A percentile compares a stretch with the other conserved stretches of the same genome.
Evolutionary conservation across 2,888 invertebrate genomes (phyloP).

Genomic region (Thera obeliscata): DNA sequence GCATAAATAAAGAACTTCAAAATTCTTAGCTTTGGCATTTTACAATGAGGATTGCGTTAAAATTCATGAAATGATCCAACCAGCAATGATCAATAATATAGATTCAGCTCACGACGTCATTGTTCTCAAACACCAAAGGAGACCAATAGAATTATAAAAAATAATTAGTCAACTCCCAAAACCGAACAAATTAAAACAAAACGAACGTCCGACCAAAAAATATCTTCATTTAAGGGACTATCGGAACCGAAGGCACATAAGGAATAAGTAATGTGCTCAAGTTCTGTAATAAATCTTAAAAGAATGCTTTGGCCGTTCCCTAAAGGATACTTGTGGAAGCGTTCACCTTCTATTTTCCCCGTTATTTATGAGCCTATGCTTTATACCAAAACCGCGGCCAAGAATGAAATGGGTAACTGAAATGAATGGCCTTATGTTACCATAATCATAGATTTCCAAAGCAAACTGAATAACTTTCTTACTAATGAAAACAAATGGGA

Average conservation of each 20-base stretch:
- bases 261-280: conserved; percentile 83
- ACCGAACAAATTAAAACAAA: conserved; percentile 43
- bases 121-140: conserved; percentile 34
- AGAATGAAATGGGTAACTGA: conserved; percentile 82
- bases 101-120: conserved; percentile 39
- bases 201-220: conserved; percentile 56
- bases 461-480: conserved; percentile 62
- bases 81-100: conserved; percentile 22
- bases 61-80: conserved; percentile 17
- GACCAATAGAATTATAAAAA: conserved; percentile 36
- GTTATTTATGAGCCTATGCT: conserved; percentile 83
- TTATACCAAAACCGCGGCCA: conserved; percentile 80
- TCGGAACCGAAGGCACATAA: conserved; percentile 75
- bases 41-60: conserved; percentile 22
- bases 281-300: conserved; percentile 84
- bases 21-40: conserved; percentile 8
- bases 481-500: conserved; percentile 71
- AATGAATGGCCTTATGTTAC: conserved; percentile 76
- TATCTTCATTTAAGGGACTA: conserved; percentile 65
- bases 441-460: conserved; percentile 75
- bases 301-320: conserved; percentile 83
- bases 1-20: conserved; percentile 4
- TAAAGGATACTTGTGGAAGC: conserved; percentile 83
- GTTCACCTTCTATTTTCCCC: conserved; percentile 83
- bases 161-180: conserved; percentile 37